Percentiles rank a stretch among this genome's conserved stretches.
These are phyloP conservation scores for Pipa parva DNA, from an alignment of 2,113 vertebrate genomes.

Conservation along the genomic window DNA sequence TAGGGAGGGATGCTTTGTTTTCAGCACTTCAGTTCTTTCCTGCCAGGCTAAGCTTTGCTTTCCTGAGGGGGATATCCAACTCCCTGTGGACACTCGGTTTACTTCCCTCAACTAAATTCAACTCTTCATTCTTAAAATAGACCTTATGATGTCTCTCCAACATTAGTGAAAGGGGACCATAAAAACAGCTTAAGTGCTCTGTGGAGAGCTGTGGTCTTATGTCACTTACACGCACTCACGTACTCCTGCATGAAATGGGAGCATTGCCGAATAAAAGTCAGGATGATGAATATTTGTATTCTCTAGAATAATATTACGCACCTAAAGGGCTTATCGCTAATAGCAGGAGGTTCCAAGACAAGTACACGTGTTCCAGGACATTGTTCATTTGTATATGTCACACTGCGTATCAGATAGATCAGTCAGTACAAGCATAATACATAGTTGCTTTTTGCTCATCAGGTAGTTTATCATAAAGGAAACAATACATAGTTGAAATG, in stretches of 20 bases:
- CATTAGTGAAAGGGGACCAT: slow-evolving; percentile 18
- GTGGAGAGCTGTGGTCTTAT: background rate
- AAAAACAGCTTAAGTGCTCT: slow-evolving; percentile 14
- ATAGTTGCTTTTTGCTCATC: too few species aligned
- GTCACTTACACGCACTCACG: slow-evolving; percentile 10
- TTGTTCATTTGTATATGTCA: background rate
- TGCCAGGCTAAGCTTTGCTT: slow-evolving; percentile 45
- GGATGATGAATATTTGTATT: background rate
- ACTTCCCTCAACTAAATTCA: slow-evolving; percentile 14
- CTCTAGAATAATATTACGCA: background rate
- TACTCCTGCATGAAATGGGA: slow-evolving; percentile 4
- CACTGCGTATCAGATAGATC: background rate
- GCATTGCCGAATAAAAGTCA: background rate
- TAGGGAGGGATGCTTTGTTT: slow-evolving; percentile 44
- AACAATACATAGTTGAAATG: too few species aligned
- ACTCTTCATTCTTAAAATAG: slow-evolving; percentile 48
- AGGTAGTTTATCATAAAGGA: too few species aligned
- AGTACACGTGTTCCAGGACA: background rate
- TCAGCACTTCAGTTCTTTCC: slow-evolving; percentile 54
- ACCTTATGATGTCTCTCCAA: slow-evolving; percentile 18
- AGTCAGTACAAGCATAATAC: too few species aligned
- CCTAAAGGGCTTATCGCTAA: background rate
- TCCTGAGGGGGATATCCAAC: slow-evolving; percentile 46
- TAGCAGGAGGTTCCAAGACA: background rate
- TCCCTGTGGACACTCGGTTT: slow-evolving; percentile 20